Evolutionary conservation across 2,888 invertebrate species (phyloP).

Genomic region (Prosapia bicincta): DNA sequence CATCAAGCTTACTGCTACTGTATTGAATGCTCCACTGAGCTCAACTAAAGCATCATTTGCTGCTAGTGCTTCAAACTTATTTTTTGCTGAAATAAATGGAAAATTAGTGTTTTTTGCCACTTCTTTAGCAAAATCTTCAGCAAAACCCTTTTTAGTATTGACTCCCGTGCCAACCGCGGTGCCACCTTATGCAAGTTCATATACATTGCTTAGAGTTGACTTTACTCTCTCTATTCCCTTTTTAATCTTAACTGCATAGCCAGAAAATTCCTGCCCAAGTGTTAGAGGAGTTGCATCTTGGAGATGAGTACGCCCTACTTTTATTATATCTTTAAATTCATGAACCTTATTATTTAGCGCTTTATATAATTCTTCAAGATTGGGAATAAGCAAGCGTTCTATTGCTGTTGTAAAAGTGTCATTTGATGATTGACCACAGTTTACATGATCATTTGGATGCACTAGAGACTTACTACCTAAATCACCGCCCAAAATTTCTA

Average conservation of each 20-base stretch:
- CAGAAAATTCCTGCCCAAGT: background rate
- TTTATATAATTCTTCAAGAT: no score
- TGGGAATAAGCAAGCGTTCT: no score
- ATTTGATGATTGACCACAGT: background rate
- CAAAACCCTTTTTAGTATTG: background rate
- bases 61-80: no score
- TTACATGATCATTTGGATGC: background rate
- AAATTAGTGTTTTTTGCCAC: no score
- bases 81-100: no score
- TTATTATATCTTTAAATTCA: background rate
- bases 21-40: slow-evolving; percentile 8
- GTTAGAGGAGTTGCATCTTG: background rate
- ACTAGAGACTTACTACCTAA: background rate
- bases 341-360: background rate
- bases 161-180: background rate
- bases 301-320: background rate
- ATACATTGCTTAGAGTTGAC: background rate
- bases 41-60: no score
- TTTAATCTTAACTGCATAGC: background rate
- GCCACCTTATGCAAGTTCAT: background rate
- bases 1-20: no score
- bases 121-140: background rate
- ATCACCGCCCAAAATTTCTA: background rate
- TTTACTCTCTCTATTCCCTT: background rate
- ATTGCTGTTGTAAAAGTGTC: background rate